Evolutionary conservation across 2,113 vertebrate genomes (phyloP).

Genomic region (Capreolus pygargus): DNA sequence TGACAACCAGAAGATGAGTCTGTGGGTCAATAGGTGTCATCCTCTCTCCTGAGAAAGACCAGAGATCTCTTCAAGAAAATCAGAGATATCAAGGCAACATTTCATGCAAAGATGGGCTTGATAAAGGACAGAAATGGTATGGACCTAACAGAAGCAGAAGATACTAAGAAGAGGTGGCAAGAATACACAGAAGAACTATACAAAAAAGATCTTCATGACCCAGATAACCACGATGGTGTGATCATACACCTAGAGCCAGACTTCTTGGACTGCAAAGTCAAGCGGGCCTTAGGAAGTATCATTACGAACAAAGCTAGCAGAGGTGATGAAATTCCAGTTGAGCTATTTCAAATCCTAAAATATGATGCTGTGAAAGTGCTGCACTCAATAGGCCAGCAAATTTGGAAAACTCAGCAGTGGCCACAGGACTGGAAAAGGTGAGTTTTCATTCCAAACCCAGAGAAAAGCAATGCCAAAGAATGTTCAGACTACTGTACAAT

Average conservation of each 20-base stretch:
- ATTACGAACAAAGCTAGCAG: not conserved
- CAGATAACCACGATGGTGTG: not conserved
- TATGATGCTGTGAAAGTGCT: not conserved
- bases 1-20: not conserved
- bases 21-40: not conserved
- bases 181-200: not conserved
- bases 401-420: not conserved
- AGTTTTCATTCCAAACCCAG: not conserved
- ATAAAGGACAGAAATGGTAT: not conserved
- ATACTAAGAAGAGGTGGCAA: not conserved
- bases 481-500: not conserved
- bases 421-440: not conserved
- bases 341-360: not conserved
- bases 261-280: not conserved
- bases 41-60: not conserved
- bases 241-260: not conserved
- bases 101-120: not conserved
- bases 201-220: not conserved
- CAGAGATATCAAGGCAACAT: not conserved
- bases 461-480: not conserved
- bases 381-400: not conserved
- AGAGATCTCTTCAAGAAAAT: not conserved
- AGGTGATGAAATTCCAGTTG: not conserved
- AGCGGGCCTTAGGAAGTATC: not conserved
- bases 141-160: not conserved